phyloP scores from a whole-genome alignment of 1,140 invertebrate species.

The Tetragnatha versicolor region DNA sequence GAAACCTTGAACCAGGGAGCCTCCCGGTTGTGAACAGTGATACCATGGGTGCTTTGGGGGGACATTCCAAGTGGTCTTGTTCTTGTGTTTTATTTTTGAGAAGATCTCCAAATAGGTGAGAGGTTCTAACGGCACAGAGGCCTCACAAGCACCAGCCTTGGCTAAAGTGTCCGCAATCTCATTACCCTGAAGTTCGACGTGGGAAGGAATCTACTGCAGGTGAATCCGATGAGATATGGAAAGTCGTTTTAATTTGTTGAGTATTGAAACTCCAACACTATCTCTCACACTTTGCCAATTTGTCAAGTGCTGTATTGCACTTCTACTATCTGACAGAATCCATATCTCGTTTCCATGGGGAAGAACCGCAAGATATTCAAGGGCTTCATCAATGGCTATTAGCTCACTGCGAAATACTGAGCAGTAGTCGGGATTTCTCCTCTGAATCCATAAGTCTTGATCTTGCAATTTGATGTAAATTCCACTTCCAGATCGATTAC shows the following conservation, averaged over 20 bases:
- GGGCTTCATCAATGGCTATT: not conserved
- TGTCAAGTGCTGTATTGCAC: constrained; percentile 1
- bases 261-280: not conserved
- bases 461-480: not conserved
- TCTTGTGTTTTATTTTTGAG: no score
- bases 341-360: not conserved
- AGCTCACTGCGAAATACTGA: not conserved
- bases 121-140: not conserved
- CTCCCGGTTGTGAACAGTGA: no score
- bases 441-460: not conserved
- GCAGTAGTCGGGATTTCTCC: not conserved
- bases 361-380: not conserved
- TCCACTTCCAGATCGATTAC: not conserved
- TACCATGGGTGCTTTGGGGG: no score
- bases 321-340: not conserved
- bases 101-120: not conserved
- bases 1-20: not conserved
- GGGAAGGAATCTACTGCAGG: not conserved
- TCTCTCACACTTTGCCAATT: not conserved
- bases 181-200: not conserved
- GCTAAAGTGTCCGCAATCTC: not conserved
- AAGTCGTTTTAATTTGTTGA: not conserved
- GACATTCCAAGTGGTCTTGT: not conserved
- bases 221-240: not conserved
- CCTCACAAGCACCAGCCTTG: not conserved